These are phyloP conservation scores for Spinus olivaceus DNA, from an alignment of 2,797 vertebrate species.

Conservation along the genomic window DNA sequence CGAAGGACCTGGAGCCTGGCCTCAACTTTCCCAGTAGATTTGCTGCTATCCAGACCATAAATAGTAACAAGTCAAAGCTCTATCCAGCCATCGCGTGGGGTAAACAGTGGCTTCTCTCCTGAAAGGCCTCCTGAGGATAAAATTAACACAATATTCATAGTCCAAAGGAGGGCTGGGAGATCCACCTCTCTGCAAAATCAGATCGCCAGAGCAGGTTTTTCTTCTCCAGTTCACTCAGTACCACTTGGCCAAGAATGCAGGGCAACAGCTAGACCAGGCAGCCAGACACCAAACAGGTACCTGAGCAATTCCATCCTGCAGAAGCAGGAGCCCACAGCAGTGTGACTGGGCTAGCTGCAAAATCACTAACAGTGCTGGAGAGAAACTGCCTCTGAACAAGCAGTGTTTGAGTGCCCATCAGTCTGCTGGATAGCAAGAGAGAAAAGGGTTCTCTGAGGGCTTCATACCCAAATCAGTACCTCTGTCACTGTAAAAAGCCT, in stretches of 20 bases:
- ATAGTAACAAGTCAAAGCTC: not conserved
- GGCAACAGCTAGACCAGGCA: not conserved
- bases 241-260: constrained; percentile 11
- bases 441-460: not conserved
- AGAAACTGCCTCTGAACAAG: not conserved
- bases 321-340: not conserved
- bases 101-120: constrained; percentile 4
- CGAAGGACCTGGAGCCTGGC: not conserved
- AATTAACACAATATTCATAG: not conserved
- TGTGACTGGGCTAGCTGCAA: not conserved
- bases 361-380: not conserved
- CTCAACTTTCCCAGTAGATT: not conserved
- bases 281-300: not conserved
- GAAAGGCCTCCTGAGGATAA: constrained; percentile 28
- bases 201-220: constrained; percentile 16
- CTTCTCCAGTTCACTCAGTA: not conserved
- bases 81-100: not conserved
- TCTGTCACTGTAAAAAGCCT: not conserved
- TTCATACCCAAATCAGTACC: not conserved
- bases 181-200: not conserved
- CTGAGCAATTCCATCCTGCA: not conserved
- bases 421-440: not conserved
- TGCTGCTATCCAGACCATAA: not conserved
- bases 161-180: not conserved
- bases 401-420: not conserved